These are phyloP conservation scores for Scaptomyza flava DNA, from an alignment of 2,888 invertebrate species.

Conservation along the genomic window DNA sequence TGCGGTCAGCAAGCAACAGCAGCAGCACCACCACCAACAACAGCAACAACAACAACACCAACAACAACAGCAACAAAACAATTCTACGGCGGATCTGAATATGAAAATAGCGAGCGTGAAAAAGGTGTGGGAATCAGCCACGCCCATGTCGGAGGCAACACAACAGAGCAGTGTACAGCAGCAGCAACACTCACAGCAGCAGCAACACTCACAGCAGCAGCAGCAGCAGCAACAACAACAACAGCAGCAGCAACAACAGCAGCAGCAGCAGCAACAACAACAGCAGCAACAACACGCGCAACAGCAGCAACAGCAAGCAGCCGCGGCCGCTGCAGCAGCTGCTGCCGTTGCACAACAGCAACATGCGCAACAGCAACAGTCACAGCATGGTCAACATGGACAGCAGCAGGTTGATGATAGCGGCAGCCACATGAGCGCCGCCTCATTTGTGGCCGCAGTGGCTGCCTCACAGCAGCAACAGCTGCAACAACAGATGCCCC, in stretches of 20 bases:
- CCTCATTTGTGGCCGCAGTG: slow-evolving; percentile 81
- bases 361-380: slow-evolving; percentile 63
- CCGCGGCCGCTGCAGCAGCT: slow-evolving; percentile 19
- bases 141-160: slow-evolving; percentile 86
- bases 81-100: slow-evolving; percentile 95
- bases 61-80: slow-evolving; percentile 87
- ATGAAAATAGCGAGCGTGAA: slow-evolving; percentile 97
- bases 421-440: slow-evolving; percentile 78
- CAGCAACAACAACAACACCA: slow-evolving; percentile 66
- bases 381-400: slow-evolving; percentile 57
- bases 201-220: slow-evolving; percentile 37
- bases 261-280: slow-evolving; percentile 41
- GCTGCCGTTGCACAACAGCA: slow-evolving; percentile 57
- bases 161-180: slow-evolving; percentile 67
- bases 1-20: slow-evolving; percentile 82
- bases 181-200: slow-evolving; percentile 42
- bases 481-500: slow-evolving; percentile 77
- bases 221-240: slow-evolving; percentile 49
- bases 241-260: slow-evolving; percentile 38
- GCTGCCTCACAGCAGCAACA: slow-evolving; percentile 80
- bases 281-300: slow-evolving; percentile 15
- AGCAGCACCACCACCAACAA: slow-evolving; percentile 84
- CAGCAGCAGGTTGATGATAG: slow-evolving; percentile 67
- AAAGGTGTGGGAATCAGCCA: slow-evolving; percentile 90
- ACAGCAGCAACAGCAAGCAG: slow-evolving; percentile 25